Evolutionary conservation across 2,888 invertebrate species (phyloP).

Genomic region (Monopis laevigella): DNA sequence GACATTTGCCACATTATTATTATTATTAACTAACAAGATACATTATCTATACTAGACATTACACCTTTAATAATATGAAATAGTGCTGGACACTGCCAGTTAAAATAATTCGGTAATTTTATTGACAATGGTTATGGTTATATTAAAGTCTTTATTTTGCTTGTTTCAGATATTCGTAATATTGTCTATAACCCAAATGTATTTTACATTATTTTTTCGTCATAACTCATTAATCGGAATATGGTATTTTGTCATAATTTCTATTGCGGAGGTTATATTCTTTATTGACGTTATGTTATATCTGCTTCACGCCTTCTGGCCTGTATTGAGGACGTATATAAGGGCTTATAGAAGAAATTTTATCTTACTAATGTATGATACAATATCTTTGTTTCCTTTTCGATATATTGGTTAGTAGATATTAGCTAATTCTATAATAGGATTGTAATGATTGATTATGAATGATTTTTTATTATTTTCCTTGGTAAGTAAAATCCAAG

Average conservation of each 20-base stretch:
- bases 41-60: too few species aligned
- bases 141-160: too few species aligned
- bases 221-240: background rate
- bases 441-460: too few species aligned
- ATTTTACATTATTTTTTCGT: background rate
- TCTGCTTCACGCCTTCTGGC: conserved; percentile 40
- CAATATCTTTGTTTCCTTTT: conserved; percentile 31
- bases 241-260: background rate
- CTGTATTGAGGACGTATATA: conserved; percentile 35
- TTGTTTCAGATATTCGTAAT: conserved; percentile 34
- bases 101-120: too few species aligned
- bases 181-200: conserved; percentile 28
- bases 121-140: too few species aligned
- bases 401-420: conserved; percentile 39
- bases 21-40: too few species aligned
- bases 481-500: too few species aligned
- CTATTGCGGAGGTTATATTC: conserved; percentile 29
- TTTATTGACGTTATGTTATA: conserved; percentile 32
- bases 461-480: too few species aligned
- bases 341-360: conserved; percentile 34
- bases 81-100: too few species aligned
- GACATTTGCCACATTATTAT: too few species aligned
- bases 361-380: conserved; percentile 31
- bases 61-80: too few species aligned
- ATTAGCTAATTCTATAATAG: too few species aligned